Evolutionary conservation across 2,797 vertebrate species (phyloP), one percentile per base, ranked within the genome.

Genomic region (Rhyacichthys aspro): DNA sequence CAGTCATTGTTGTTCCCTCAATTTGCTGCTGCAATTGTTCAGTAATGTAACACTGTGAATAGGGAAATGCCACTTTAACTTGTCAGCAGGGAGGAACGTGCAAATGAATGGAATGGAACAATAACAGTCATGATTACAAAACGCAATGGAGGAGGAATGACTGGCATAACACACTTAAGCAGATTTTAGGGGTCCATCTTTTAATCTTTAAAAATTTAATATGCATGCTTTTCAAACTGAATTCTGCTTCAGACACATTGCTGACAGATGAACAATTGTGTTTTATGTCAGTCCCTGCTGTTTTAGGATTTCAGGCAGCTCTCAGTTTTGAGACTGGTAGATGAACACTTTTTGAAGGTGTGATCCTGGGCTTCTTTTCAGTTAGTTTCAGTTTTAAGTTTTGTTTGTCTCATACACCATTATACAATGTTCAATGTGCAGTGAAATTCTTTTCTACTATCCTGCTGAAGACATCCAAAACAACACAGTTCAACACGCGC

Each of bases 181-280:
- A 8, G 5, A 4, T 3, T 28, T 28, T 5, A 34, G 16, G 6
- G 43, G 48, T 52, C 49, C 28, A 56, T 59, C 59, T 37, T 59
- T 59, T 50, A 8, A n/a, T n/a, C n/a, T n/a, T n/a, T n/a, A n/a
- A n/a, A n/a, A 58, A 54, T 42, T 39, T 55, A 32, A 8, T 16
- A 43, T 12, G 5, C 3, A 19, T 17, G 33, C 49, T 52, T 52
- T 52, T 38, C 47, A 50, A 11, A 16, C 60, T 36, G 63, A 61
- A 34, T 52, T 63, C 57, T 53, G 23, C 34, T 36, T 37, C 44
- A 46, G 58, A 57, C 68, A 38, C 10, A 7, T 15, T 50, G 37
- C 11, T 41, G 50, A 53, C 50, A 53, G 36, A 1, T 39, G 36
- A 36, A 53, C 49, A 37, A 52, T 34, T 52, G 49, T 34, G 37